Evolutionary conservation across 2,888 invertebrate genomes (phyloP).

Genomic region (Drosophila mercatorum): DNA sequence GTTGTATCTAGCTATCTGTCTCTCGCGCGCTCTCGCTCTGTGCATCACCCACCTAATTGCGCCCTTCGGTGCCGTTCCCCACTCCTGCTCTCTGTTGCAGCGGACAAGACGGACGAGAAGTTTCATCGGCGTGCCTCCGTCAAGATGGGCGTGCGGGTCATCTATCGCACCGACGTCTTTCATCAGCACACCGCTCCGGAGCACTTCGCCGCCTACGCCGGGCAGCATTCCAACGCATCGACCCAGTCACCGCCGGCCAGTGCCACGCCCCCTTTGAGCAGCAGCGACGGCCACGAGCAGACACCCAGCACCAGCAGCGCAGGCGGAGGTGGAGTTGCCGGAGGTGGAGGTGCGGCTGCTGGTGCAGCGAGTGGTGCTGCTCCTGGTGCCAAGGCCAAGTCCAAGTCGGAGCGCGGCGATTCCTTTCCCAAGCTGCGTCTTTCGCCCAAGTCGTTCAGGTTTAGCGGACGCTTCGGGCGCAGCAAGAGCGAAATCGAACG

Average conservation of each 20-base stretch:
- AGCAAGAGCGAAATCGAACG: conserved; percentile 84
- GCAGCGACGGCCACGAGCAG: conserved; percentile 35
- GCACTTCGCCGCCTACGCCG: conserved; percentile 73
- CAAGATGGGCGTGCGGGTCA: conserved; percentile 93
- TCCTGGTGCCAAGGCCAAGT: conserved; percentile 42
- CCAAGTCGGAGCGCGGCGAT: conserved; percentile 83
- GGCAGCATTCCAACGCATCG: conserved; percentile 41
- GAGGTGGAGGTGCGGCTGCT: conserved; percentile 3
- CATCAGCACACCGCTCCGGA: conserved; percentile 74
- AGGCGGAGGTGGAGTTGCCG: neutral
- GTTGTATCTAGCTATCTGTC: conserved; percentile 19
- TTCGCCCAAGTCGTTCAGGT: conserved; percentile 84
- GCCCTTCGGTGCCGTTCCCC: conserved; percentile 1
- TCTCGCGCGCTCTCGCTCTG: neutral
- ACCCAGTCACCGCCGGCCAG: conserved; percentile 73
- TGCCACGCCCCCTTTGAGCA: conserved; percentile 51
- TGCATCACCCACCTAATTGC: conserved; percentile 28
- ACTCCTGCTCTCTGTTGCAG: conserved; percentile 85
- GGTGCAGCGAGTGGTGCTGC: neutral
- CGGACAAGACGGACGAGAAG: conserved; percentile 93
- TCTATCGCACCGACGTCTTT: conserved; percentile 86
- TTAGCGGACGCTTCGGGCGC: conserved; percentile 84
- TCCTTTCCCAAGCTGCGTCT: conserved; percentile 83
- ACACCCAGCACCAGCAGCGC: conserved; percentile 26
- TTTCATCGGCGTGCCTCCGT: conserved; percentile 91